Evolutionary conservation across 1,140 invertebrate species (phyloP).

Genomic region (Lucilia cuprina): DNA sequence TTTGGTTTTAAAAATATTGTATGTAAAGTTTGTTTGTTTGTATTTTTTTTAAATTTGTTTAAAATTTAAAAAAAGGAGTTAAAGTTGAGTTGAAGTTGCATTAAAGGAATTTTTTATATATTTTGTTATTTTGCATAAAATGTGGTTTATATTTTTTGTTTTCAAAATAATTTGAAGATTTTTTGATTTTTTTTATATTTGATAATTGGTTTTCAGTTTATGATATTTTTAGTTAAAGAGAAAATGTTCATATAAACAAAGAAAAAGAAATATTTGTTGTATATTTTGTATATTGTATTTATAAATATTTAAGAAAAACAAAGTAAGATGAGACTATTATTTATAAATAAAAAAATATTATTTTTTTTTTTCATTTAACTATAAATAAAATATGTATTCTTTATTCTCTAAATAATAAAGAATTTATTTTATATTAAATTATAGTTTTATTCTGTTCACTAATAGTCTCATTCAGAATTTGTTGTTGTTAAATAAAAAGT

Average conservation of each 20-base stretch:
- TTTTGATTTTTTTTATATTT: neutral
- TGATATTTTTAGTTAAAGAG: neutral
- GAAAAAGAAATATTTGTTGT: conserved; percentile 30
- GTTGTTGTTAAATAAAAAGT: neutral
- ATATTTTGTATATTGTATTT: conserved; percentile 19
- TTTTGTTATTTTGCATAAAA: conserved; percentile 15
- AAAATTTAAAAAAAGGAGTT: conserved; percentile 42
- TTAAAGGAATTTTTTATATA: conserved; percentile 29
- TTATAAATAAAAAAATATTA: neutral
- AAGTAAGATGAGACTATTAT: conserved; percentile 22
- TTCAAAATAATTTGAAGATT: no score
- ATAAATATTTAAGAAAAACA: neutral
- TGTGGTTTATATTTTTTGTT: neutral
- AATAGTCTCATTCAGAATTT: conserved; percentile 62
- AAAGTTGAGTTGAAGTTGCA: conserved; percentile 35
- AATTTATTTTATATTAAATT: neutral
- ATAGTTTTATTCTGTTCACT: conserved; percentile 39
- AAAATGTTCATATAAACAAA: conserved; percentile 24
- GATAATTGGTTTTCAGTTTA: conserved; percentile 26
- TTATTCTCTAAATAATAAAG: neutral
- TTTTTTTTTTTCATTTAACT: neutral
- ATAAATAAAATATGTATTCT: neutral
- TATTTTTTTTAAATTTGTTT: conserved; percentile 39
- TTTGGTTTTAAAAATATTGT: conserved; percentile 8
- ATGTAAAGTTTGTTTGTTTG: conserved; percentile 28